phyloP scores from a whole-genome alignment of 2,797 vertebrate genomes.

The Vespertilio murinus region DNA sequence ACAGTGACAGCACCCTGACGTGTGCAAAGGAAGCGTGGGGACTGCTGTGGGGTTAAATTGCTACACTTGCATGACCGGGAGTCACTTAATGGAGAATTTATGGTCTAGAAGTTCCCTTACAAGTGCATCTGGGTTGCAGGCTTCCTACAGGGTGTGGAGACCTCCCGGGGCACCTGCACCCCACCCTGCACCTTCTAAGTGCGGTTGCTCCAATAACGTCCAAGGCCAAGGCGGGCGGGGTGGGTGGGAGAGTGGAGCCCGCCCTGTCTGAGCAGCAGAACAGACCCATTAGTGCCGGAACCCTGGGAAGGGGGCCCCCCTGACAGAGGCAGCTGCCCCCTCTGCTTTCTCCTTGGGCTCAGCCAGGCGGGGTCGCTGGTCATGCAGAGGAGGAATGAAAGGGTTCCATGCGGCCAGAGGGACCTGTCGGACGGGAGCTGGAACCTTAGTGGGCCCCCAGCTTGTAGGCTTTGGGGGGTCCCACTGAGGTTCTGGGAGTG shows the following conservation, averaged over 20 bases:
- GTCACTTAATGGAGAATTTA: background rate
- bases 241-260: background rate
- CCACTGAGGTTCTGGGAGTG: background rate
- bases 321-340: background rate
- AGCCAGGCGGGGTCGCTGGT: background rate
- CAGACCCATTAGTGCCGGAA: background rate
- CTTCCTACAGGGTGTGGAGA: background rate
- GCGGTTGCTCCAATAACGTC: background rate
- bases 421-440: background rate
- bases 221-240: background rate
- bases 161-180: background rate
- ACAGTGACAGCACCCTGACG: background rate
- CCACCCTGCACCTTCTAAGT: background rate
- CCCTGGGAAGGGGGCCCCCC: background rate
- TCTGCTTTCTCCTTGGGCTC: background rate
- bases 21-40: fast-evolving
- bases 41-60: background rate
- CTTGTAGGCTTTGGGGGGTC: background rate
- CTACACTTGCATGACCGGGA: fast-evolving
- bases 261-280: background rate
- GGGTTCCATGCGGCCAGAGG: background rate
- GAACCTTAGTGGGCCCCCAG: background rate
- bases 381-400: background rate
- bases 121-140: background rate
- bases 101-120: background rate